Evolutionary conservation across 2,888 invertebrate genomes (phyloP).

Genomic region (Cancer borealis): DNA sequence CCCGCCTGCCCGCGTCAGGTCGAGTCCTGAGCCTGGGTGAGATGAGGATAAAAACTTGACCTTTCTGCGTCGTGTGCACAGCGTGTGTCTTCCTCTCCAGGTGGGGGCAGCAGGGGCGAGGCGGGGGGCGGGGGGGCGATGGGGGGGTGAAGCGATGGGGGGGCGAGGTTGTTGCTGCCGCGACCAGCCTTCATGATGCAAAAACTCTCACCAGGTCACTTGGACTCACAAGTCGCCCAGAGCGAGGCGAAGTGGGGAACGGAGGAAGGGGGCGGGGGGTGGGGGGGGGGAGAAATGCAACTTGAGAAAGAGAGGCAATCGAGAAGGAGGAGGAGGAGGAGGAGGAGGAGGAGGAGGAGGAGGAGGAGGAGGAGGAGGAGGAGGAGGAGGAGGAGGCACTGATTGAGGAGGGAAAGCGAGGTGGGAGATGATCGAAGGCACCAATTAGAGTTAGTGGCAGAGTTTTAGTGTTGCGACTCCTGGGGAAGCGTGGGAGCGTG

Average conservation of each 20-base stretch:
- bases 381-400: neutral
- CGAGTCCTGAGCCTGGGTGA: neutral
- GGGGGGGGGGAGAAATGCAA: neutral
- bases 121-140: neutral
- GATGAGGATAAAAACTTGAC: neutral
- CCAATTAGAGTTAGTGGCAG: neutral
- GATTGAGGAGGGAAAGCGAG: neutral
- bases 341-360: no score
- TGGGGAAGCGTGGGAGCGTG: neutral
- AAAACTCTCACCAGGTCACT: slow-evolving; percentile 22
- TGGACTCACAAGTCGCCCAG: neutral
- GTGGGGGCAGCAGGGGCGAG: neutral
- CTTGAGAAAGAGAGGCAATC: neutral
- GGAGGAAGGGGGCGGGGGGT: neutral
- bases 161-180: neutral
- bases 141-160: neutral
- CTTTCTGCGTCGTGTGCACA: neutral
- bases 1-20: neutral
- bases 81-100: neutral
- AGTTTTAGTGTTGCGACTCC: neutral
- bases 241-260: neutral
- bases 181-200: neutral
- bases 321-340: no score
- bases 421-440: neutral
- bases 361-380: no score